Evolutionary conservation across 1,140 invertebrate genomes (phyloP), one percentile per base, ranked within the genome.

Genomic region (Subanguina moxae): DNA sequence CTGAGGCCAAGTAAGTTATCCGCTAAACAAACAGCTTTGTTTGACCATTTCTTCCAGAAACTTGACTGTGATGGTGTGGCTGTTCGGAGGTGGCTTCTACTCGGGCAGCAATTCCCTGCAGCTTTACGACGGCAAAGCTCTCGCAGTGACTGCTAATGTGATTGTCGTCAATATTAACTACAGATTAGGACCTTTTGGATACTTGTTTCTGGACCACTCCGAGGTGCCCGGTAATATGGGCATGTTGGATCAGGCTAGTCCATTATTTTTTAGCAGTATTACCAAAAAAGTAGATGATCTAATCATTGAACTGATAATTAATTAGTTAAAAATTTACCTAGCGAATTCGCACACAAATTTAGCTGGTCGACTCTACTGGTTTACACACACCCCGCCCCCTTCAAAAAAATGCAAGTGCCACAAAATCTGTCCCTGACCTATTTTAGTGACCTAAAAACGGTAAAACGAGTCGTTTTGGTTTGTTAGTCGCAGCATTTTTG

Each of bases 151-250:
- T 13, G 80, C 58, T 27, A 82, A 82, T 68, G 80, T 83, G 0
- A 66, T 82, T 46, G 80, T 82, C 3, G 76, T 83, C 8, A 83
- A 83, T 62, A 72, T 82, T 15, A 82, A 82, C 58, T 82, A 82
- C 56, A 67, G 80, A 25, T 64, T 82, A 15, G 80, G 80, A 59
- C 73, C 80, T 25, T 82, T 83, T 57, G 80, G 80, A 27, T 82
- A 80, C 67, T 15, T 52, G n/a, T 82, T 68, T 61, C 69, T 80
- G 21, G 77, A 77, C 56, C 65, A 82, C 64, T 63, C 70, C 0
- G 91, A 94, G 75, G 91, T 91, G 28, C 92, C 93, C 0, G 94
- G 94, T 15, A 97, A 96, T 83, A 89, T 91, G 46, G 94, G 93
- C 9, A 84, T 96, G 70, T 92, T 92, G 83, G 93, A 95, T 83